Evolutionary conservation across 2,888 invertebrate genomes (phyloP).

Genomic region (Pardosa pseudoannulata): DNA sequence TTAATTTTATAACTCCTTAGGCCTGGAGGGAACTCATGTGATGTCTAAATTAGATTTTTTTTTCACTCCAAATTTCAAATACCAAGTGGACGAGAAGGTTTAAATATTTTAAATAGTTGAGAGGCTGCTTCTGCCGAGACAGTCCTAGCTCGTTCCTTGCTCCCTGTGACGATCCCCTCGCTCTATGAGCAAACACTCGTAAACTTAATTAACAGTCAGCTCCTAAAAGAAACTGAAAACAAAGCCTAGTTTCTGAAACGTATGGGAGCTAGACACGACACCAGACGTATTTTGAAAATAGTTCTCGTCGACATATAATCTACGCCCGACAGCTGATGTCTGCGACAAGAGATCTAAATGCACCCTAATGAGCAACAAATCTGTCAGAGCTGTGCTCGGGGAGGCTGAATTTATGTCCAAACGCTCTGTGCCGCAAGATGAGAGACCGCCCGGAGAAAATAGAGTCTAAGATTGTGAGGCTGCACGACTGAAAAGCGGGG

Average conservation of each 20-base stretch:
- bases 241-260: not conserved
- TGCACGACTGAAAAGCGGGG: not conserved
- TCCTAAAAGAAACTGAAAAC: no score
- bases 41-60: no score
- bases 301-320: constrained; percentile 36
- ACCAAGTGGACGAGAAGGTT: no score
- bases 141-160: no score
- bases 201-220: no score
- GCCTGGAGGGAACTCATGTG: no score
- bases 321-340: constrained; percentile 69
- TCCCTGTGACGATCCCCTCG: no score
- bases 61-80: no score
- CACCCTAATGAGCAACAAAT: constrained; percentile 68
- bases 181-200: no score
- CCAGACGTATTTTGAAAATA: not conserved
- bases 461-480: not conserved
- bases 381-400: constrained; percentile 63
- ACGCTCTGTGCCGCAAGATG: not conserved
- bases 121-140: no score
- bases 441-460: not conserved
- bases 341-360: constrained; percentile 71
- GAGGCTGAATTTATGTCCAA: constrained; percentile 25
- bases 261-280: not conserved
- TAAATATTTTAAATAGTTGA: no score
- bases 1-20: no score